These are phyloP conservation scores for Chaetodon auriga DNA, from an alignment of 2,113 vertebrate species.

Conservation along the genomic window DNA sequence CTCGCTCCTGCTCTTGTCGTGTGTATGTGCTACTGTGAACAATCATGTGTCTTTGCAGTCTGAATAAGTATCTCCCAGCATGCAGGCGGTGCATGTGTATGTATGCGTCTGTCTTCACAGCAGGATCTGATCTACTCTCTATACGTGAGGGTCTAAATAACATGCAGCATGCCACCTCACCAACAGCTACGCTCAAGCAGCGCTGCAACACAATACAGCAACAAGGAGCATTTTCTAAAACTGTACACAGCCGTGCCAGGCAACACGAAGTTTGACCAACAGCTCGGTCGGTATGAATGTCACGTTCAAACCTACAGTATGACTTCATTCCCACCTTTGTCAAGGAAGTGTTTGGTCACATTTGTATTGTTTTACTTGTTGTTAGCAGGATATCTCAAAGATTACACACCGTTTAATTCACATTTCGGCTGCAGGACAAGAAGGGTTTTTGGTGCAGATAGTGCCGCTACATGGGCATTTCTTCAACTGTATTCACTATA, in stretches of 20 bases:
- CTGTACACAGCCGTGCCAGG: neutral
- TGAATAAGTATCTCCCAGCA: slow-evolving; percentile 61
- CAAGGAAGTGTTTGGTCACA: neutral
- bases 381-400: neutral
- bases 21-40: slow-evolving; percentile 15
- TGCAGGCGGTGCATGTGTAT: slow-evolving; percentile 48
- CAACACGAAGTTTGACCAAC: neutral
- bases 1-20: neutral
- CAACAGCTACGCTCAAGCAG: slow-evolving; percentile 17
- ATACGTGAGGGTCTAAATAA: slow-evolving; percentile 46
- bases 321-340: neutral
- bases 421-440: no score
- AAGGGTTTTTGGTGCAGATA: no score
- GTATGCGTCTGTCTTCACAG: slow-evolving; percentile 66
- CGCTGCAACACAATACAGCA: slow-evolving; percentile 17
- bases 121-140: slow-evolving; percentile 56
- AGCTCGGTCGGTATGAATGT: neutral
- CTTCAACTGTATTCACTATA: no score
- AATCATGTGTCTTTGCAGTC: slow-evolving; percentile 44
- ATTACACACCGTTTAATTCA: no score
- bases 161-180: slow-evolving; percentile 31
- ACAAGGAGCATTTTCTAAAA: neutral
- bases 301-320: neutral
- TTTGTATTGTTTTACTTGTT: neutral
- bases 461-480: no score